Evolutionary conservation across 2,797 vertebrate species (phyloP).

Genomic region (Yasuhikotakia modesta): DNA sequence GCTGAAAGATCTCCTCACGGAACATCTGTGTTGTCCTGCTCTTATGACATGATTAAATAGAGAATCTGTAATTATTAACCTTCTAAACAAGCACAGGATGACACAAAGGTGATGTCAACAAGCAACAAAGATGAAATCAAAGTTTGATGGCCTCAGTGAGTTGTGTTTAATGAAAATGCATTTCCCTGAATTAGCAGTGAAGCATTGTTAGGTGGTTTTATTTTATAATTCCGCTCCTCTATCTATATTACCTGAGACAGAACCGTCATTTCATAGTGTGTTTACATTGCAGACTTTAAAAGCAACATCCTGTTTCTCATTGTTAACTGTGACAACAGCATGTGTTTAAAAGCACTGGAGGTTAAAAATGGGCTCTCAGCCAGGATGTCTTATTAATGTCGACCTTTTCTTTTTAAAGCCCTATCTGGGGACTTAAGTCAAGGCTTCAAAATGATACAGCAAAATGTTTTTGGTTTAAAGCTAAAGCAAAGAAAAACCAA

Average conservation of each 20-base stretch:
- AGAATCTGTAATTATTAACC: not conserved
- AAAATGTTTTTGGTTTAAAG: conserved; percentile 17
- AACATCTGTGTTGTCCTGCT: not conserved
- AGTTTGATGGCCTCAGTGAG: not conserved
- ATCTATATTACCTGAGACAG: not conserved
- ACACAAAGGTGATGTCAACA: conserved; percentile 1
- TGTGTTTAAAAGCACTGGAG: conserved; percentile 1
- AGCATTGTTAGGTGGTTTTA: not conserved
- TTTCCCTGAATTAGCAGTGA: not conserved
- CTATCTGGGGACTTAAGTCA: conserved; percentile 17
- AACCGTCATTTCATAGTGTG: not conserved
- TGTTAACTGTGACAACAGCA: conserved; percentile 17
- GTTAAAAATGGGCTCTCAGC: not conserved
- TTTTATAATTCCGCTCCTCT: not conserved
- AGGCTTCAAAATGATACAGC: conserved; percentile 12
- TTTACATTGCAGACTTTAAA: not conserved
- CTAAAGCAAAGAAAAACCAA: conserved; percentile 5
- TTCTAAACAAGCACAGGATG: not conserved
- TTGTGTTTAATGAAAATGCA: not conserved
- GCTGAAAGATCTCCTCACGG: no score
- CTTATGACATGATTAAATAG: not conserved
- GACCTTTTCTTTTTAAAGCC: conserved; percentile 13
- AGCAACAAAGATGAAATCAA: not conserved
- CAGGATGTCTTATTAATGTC: conserved; percentile 15
- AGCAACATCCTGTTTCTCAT: conserved; percentile 7